A percentile compares a stretch with the other conserved stretches of the same genome.
Conservation (phyloP, 2,888 invertebrate species). For the Yponomeuta plumbellus region DNA sequence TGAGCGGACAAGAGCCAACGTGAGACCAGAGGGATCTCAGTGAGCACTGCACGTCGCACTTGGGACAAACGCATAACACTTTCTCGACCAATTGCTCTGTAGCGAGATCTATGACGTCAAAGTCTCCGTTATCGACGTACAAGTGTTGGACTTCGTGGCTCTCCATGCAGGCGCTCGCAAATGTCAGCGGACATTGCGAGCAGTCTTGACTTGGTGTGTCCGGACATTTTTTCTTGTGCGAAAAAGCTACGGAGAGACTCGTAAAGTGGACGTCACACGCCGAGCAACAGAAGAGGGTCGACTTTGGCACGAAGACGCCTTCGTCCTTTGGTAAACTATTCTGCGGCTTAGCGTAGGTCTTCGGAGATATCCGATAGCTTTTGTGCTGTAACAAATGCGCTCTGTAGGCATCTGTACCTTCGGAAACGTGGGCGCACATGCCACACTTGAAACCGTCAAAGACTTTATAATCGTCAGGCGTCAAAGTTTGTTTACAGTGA, state of each 20-base stretch:
- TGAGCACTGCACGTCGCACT: slow-evolving; percentile 19
- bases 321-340: too few species aligned
- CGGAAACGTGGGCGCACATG: too few species aligned
- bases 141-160: slow-evolving; percentile 18
- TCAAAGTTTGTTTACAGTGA: background rate
- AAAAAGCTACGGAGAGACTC: slow-evolving; percentile 23
- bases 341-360: too few species aligned
- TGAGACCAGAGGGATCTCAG: slow-evolving; percentile 20
- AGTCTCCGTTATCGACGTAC: slow-evolving; percentile 1
- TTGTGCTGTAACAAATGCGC: too few species aligned
- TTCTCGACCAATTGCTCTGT: slow-evolving; percentile 17
- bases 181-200: slow-evolving; percentile 1
- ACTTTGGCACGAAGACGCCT: slow-evolving; percentile 28
- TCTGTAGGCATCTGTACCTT: too few species aligned
- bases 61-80: slow-evolving; percentile 20
- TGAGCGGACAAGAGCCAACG: slow-evolving; percentile 8
- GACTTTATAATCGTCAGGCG: too few species aligned
- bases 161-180: slow-evolving; percentile 23
- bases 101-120: slow-evolving; percentile 19
- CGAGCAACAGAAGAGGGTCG: slow-evolving; percentile 34
- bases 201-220: background rate
- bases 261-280: slow-evolving; percentile 35
- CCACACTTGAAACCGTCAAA: too few species aligned
- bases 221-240: slow-evolving; percentile 26
- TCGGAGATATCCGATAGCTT: too few species aligned